phyloP scores from a whole-genome alignment of 2,797 vertebrate genomes.

The Sebastes alutus region DNA sequence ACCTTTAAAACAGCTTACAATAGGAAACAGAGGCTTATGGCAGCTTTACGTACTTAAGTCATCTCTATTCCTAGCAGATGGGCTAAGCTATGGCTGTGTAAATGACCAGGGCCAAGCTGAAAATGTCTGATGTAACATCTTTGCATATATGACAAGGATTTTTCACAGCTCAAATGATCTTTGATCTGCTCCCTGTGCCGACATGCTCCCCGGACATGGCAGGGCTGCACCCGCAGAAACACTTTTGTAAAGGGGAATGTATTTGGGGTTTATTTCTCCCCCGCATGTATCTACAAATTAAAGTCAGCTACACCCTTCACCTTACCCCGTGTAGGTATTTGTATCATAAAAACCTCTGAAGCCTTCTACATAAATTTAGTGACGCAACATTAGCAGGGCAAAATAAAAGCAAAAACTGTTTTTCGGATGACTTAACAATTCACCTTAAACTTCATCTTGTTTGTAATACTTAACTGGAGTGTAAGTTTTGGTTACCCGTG shows the following conservation, averaged over 20 bases:
- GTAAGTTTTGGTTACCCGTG: neutral
- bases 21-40: constrained; percentile 79
- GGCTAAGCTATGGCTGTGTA: constrained; percentile 64
- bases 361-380: no score
- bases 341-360: no score
- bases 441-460: neutral
- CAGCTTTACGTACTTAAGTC: constrained; percentile 78
- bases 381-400: no score
- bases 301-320: neutral
- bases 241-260: neutral
- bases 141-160: constrained; percentile 40
- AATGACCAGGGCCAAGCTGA: constrained; percentile 55
- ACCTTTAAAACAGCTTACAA: constrained; percentile 80
- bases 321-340: neutral
- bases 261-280: neutral
- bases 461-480: neutral
- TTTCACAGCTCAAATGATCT: constrained; percentile 28
- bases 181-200: constrained; percentile 16
- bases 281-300: neutral
- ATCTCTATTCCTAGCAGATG: constrained; percentile 70
- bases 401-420: no score
- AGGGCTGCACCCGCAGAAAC: neutral
- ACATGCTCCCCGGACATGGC: neutral
- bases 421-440: neutral
- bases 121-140: constrained; percentile 61